Evolutionary conservation across 2,888 invertebrate species (phyloP), one percentile per base, ranked within the genome.

Genomic region (Cataglyphis rosenhaueri): DNA sequence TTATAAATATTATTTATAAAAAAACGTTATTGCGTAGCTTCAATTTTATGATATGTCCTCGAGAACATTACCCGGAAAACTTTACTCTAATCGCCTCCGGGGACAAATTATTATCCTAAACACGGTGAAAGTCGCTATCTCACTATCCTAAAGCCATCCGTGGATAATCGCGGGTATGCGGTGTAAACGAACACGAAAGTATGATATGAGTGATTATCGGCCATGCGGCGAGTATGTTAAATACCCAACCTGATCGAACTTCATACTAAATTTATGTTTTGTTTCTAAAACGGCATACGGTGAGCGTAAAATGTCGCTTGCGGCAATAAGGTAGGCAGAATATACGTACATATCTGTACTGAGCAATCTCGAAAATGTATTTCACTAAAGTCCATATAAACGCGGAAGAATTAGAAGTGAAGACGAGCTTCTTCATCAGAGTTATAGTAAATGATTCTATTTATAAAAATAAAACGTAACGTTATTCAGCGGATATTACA

Each of bases 101-200:
- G 35, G 21, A 35, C 70, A 62, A 59, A 48, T 48, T 44, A 21
- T 79, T 79, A 70, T 32, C 59, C n/a, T 8, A 59, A 68, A 57
- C 44, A 44, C 41, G 59, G 70, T 61, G 48, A 79, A 79, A 79
- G 78, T 79, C 68, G 25, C 75, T 6, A 35, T 25, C n/a, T 65
- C 68, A 38, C 21, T 65, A 52, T 55, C 38, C 48, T 15, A 55
- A 18, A 59, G 35, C 18, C 29, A 29, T 76, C 55, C 15, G 32
- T 15, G 12, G 32, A 68, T 78, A 44, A 78, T 78, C 78, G 38
- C 25, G 32, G 32, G 12, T 57, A 29, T 8, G 32, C 48, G 66
- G 57, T 41, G 12, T 21, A 25, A 59, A 10, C 4, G 21, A 59
- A 44, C 44, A 44, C 68, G 59, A 70, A 59, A 79, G 70, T 35